A percentile compares a stretch with the other conserved stretches of the same genome.
Evolutionary conservation across 2,888 invertebrate genomes (phyloP).

Genomic region (Drosophila prostipennis): DNA sequence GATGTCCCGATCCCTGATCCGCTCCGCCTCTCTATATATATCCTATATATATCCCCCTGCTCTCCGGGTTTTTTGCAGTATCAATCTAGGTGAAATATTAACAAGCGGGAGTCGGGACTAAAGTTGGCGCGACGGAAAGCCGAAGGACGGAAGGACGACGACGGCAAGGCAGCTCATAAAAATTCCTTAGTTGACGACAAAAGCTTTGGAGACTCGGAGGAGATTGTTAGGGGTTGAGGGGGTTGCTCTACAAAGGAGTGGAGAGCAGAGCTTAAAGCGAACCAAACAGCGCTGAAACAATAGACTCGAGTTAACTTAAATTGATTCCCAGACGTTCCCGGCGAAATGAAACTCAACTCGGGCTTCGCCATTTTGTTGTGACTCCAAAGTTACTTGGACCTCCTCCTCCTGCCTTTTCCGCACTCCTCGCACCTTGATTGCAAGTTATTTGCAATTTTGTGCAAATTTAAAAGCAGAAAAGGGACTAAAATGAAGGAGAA

Average conservation of each 20-base stretch:
- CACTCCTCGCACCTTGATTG: constrained; percentile 76
- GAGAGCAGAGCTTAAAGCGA: constrained; percentile 56
- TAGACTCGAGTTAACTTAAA: constrained; percentile 80
- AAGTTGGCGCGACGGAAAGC: constrained; percentile 56
- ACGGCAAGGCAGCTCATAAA: constrained; percentile 74
- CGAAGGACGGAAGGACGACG: constrained; percentile 24
- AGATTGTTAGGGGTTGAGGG: background rate
- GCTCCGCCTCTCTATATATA: background rate
- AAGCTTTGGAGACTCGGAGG: constrained; percentile 36
- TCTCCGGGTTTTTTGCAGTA: constrained; percentile 49
- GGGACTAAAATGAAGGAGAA: constrained; percentile 10
- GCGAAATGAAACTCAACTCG: constrained; percentile 56
- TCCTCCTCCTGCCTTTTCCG: constrained; percentile 8
- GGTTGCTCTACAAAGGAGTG: background rate
- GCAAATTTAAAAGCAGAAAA: constrained; percentile 58
- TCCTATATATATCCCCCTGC: background rate
- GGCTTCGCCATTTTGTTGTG: constrained; percentile 46
- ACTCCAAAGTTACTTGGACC: constrained; percentile 38
- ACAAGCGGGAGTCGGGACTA: constrained; percentile 56
- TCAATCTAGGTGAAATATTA: constrained; percentile 80
- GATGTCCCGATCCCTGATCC: constrained; percentile 17
- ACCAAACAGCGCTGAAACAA: constrained; percentile 67
- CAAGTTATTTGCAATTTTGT: constrained; percentile 81
- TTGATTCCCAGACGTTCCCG: constrained; percentile 71
- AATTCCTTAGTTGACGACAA: constrained; percentile 71